These are phyloP conservation scores for Serinus canaria DNA, from an alignment of 2,113 vertebrate species.

Conservation along the genomic window DNA sequence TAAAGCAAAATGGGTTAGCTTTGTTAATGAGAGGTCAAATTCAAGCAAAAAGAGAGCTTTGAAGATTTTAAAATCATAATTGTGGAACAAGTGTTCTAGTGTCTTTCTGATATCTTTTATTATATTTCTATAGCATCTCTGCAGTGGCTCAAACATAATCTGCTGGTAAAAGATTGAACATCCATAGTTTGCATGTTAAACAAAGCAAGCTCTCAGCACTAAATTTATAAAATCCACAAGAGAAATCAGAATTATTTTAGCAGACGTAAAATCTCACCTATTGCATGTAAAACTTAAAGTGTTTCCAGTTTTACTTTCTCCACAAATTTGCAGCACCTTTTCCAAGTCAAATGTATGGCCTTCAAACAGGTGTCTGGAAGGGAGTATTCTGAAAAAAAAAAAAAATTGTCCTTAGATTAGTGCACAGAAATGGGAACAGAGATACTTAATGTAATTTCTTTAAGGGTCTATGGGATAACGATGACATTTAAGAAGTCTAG, in stretches of 20 bases:
- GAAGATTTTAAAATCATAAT: not conserved
- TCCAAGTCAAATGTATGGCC: not conserved
- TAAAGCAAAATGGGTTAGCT: not conserved
- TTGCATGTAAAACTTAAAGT: not conserved
- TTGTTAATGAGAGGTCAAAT: not conserved
- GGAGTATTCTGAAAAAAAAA: not conserved
- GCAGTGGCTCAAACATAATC: not conserved
- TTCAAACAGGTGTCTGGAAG: not conserved
- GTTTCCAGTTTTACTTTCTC: not conserved
- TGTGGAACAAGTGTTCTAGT: not conserved
- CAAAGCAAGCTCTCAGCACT: not conserved
- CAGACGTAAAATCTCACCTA: not conserved
- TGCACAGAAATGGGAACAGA: not conserved
- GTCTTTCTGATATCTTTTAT: not conserved
- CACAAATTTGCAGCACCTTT: not conserved
- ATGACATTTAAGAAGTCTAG: not conserved
- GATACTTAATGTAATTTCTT: not conserved
- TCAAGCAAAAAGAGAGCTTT: not conserved
- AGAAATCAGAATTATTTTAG: not conserved
- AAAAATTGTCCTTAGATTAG: not conserved
- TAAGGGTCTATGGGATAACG: not conserved
- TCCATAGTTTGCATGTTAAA: not conserved
- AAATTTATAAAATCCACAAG: not conserved
- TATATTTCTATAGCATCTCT: not conserved
- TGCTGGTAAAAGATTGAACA: not conserved